Base-by-base conservation (phyloP, 2,888 invertebrate species). In the Cremastobaeus sp. region DNA sequence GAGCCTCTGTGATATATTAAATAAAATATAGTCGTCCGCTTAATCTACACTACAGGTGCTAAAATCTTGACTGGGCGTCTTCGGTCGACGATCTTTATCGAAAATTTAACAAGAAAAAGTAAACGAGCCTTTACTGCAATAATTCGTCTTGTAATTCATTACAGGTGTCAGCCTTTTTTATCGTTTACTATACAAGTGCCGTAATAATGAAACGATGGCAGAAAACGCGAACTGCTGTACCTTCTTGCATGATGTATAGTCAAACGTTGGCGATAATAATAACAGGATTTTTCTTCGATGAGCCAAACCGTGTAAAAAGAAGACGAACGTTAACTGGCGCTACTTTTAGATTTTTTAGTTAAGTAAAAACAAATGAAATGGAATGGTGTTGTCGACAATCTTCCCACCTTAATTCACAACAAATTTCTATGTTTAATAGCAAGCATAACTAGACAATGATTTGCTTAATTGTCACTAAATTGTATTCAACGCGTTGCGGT, bases 141-240 rank as follows among this genome's bases (percentile, higher is more conserved):
- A 45, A 65, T 54, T 65, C 45, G 21, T 20, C 30, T n/a, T 34
- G 47, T 43, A 65, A 54, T 65, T 54, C 54, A 54, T 52, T 64
- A 52, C 34, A 14, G 21, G 15, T 52, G 52, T 52, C 43, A 11
- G 37, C 0, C 18, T 1, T 18, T 47, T 47, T 59, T 47, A 59
- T 59, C 52, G 30, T 14, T n/a, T 15, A 14, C 37, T 65, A 54
- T 28, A 43, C 17, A 41, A 41, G 37, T 45, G n/a, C n/a, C n/a
- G n/a, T n/a, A 20, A 62, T 43, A 30, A 15, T 12, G 21, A 43
- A 48, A 17, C 9, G 18, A 11, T 12, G n/a, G 14, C 28, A 32
- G 14, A 9, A 41, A 32, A 28, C 3, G 45, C 4, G 28, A 0
- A 0, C n/a, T 9, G 34, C 9, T 34, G 43, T 3, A 11, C 9